phyloP scores from a whole-genome alignment of 2,113 vertebrate species.

The Mesoclemmys tuberculata region DNA sequence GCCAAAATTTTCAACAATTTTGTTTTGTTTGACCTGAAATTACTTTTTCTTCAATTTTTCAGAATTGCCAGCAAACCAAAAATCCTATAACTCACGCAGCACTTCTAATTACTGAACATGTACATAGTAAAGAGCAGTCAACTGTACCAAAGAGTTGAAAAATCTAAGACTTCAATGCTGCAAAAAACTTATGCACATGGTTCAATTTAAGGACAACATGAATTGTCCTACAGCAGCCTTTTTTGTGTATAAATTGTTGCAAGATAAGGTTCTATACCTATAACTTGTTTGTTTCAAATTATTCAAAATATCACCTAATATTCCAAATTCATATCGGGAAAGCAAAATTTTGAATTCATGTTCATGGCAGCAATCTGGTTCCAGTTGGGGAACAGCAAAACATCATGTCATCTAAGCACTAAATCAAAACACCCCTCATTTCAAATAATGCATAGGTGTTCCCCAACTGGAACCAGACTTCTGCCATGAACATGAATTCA shows the following conservation, averaged over 20 bases:
- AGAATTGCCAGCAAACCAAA: not conserved
- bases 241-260: not conserved
- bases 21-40: not conserved
- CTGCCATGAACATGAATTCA: not conserved
- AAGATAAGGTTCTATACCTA: not conserved
- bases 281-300: not conserved
- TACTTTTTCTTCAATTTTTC: not conserved
- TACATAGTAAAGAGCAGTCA: not conserved
- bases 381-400: not conserved
- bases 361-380: not conserved
- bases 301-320: not conserved
- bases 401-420: not conserved
- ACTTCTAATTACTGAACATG: not conserved
- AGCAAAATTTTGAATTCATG: not conserved
- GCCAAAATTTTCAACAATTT: not conserved
- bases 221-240: not conserved
- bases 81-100: no score
- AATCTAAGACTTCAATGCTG: not conserved
- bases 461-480: not conserved
- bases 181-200: not conserved
- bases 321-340: not conserved
- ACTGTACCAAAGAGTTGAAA: not conserved
- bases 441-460: not conserved
- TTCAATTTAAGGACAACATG: not conserved
- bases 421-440: not conserved